A percentile compares a stretch with the other conserved stretches of the same genome.
These are phyloP conservation scores for Zosterops pallidus DNA, from an alignment of 2,113 vertebrate species.

Conservation along the genomic window DNA sequence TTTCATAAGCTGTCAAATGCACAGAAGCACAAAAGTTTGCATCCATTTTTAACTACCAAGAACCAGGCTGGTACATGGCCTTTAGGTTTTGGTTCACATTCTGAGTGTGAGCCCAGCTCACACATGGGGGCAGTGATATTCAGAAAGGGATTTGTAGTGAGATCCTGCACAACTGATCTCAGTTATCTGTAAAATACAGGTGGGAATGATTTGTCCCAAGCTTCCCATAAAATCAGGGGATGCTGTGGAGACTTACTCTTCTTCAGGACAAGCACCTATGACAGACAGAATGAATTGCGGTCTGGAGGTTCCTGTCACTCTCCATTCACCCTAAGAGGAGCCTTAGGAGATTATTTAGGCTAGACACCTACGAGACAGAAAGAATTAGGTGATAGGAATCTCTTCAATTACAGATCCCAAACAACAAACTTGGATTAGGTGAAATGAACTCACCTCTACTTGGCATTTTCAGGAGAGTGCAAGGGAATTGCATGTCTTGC, in stretches of 20 bases:
- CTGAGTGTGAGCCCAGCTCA: background rate
- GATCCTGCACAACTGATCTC: background rate
- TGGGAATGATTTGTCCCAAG: background rate
- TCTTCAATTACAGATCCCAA: constrained; percentile 43
- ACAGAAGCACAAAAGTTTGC: constrained; percentile 38
- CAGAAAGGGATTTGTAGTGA: background rate
- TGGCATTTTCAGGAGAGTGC: background rate
- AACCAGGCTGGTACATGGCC: background rate
- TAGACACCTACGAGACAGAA: constrained; percentile 14
- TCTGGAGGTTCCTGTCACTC: constrained; percentile 25
- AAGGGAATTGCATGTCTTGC: background rate
- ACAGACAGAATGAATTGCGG: background rate
- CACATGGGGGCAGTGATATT: background rate
- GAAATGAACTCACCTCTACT: background rate
- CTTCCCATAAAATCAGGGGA: background rate
- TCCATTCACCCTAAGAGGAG: background rate
- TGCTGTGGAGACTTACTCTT: background rate
- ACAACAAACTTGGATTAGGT: constrained; percentile 5
- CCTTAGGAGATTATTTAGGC: constrained; percentile 13
- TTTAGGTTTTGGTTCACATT: background rate
- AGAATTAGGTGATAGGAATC: constrained; percentile 46
- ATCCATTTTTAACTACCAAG: background rate
- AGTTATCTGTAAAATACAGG: background rate
- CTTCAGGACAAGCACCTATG: background rate
- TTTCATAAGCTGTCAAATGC: constrained; percentile 64